Evolutionary conservation across 1,140 invertebrate genomes (phyloP).

Genomic region (Leptopilina clavipes): DNA sequence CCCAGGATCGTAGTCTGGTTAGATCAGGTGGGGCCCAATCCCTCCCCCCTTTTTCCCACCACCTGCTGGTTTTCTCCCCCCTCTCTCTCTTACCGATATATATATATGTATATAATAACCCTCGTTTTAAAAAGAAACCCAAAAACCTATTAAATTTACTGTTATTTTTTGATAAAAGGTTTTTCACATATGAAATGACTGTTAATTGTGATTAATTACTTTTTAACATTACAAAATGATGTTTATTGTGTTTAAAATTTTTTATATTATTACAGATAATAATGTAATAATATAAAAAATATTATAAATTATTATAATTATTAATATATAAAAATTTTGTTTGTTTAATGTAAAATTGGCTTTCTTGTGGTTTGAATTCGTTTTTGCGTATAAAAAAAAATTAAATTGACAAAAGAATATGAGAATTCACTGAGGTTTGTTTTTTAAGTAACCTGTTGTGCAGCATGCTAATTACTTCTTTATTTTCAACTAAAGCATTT

Average conservation of each 20-base stretch:
- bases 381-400: background rate
- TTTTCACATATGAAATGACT: background rate
- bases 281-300: background rate
- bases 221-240: background rate
- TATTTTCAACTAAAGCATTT: constrained; percentile 18
- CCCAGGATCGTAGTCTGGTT: constrained; percentile 8
- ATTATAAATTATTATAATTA: background rate
- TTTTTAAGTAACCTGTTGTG: background rate
- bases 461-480: constrained; percentile 21
- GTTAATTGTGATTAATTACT: background rate
- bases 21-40: background rate
- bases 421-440: constrained; percentile 1
- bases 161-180: background rate
- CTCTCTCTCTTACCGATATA: background rate
- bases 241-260: too few species aligned
- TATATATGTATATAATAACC: background rate
- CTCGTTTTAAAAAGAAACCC: background rate
- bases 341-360: too few species aligned
- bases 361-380: too few species aligned
- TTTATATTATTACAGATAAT: too few species aligned
- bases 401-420: background rate
- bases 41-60: background rate
- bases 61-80: background rate
- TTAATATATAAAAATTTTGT: too few species aligned
- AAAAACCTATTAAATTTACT: constrained; percentile 16